Evolutionary conservation across 2,888 invertebrate species (phyloP), one percentile per base, ranked within the genome.

Genomic region (Drosophila anceps): DNA sequence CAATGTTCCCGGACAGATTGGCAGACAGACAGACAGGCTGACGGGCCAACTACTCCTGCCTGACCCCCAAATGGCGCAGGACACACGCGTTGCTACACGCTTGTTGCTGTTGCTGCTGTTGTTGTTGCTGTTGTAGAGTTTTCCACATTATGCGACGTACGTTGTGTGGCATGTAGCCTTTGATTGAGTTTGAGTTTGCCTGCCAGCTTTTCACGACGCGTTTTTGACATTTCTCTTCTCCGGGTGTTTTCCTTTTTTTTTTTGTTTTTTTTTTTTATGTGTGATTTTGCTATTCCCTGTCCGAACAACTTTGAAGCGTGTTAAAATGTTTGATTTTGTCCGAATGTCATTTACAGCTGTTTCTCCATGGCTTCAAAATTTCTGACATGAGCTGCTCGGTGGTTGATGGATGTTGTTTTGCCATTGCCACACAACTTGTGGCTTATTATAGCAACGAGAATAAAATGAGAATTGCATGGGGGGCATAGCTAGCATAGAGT

Each of bases 271-370:
- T 33, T 20, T 44, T 43, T 27, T 35, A 13, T 33, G n/a, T 37
- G 37, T 29, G 65, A 62, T 61, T 65, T 79, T 69, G 51, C 63
- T 69, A 48, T 86, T 69, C 44, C 60, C 64, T 54, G 50, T 69
- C 27, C 55, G 68, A 41, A 41, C 73, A 88, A 88, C 82, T 90
- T 85, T 83, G 90, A 79, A 86, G 87, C 89, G 81, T 90, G 89
- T 88, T 84, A 77, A 86, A 84, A 88, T 89, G 79, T 90, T 90
- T 87, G 89, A 89, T 90, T 87, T 86, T 83, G 84, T 77, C 75
- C 76, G 77, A 90, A 86, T 88, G 87, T 87, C 87, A 87, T 75
- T 81, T 87, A 87, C 87, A 87, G 87, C 89, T 88, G 87, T 88
- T 87, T 61, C 68, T 55, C 68, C 66, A 48, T 69, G 59, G 50